Conservation (phyloP, 1,140 invertebrate species). For the Diorhabda elongata region DNA sequence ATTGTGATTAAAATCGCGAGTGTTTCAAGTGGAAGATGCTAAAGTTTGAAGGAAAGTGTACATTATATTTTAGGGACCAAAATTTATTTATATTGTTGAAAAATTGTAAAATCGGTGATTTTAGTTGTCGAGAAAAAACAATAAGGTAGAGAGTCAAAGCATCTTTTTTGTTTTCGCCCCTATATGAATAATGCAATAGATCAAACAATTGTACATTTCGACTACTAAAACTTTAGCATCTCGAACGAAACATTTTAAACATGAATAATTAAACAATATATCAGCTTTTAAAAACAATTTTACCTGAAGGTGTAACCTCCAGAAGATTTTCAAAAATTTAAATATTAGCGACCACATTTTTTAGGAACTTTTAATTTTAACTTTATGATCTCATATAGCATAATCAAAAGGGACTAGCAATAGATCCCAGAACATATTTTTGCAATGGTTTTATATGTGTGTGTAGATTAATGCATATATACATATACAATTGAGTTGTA, state of each 20-base stretch:
- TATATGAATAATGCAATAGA: too few species aligned
- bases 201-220: too few species aligned
- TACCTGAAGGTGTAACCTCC: neutral
- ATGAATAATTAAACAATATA: too few species aligned
- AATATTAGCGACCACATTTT: constrained; percentile 4
- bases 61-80: too few species aligned
- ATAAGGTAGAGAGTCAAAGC: too few species aligned
- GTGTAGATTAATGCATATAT: constrained; percentile 13
- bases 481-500: constrained; percentile 8
- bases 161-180: too few species aligned
- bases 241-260: too few species aligned
- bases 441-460: constrained; percentile 38
- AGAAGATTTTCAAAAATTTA: neutral
- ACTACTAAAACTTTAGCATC: too few species aligned
- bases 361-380: neutral
- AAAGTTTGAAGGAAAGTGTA: neutral
- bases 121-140: too few species aligned
- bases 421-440: constrained; percentile 39
- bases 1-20: neutral
- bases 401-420: constrained; percentile 35
- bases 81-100: too few species aligned
- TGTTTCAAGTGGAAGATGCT: neutral
- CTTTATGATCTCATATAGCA: constrained; percentile 38
- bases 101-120: too few species aligned
- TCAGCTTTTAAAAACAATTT: too few species aligned